Percentiles rank a stretch among this genome's conserved stretches.
Conservation (phyloP, 2,888 invertebrate species). For the Dioctria linearis region DNA sequence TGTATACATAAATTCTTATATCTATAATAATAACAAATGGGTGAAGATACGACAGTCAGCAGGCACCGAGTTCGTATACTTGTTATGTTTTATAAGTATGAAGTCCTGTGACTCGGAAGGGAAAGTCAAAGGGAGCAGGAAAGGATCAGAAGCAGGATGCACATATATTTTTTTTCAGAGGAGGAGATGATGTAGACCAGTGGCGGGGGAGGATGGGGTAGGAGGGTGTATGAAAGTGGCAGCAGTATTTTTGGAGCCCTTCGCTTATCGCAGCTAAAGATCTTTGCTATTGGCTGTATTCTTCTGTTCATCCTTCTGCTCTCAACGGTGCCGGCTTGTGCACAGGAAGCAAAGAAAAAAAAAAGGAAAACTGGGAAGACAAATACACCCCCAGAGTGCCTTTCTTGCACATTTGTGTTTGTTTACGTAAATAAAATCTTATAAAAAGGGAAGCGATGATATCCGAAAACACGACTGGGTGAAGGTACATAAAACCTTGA, state of each 20-base stretch:
- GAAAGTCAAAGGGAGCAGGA: not conserved
- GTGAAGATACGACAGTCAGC: constrained; percentile 24
- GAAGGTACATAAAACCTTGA: constrained; percentile 46
- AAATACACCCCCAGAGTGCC: constrained; percentile 8
- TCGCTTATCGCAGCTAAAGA: constrained; percentile 60
- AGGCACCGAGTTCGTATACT: not conserved
- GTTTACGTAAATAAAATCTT: constrained; percentile 42
- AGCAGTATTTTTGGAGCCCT: constrained; percentile 57
- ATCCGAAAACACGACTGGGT: constrained; percentile 24
- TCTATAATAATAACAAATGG: constrained; percentile 42
- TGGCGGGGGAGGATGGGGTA: constrained; percentile 2
- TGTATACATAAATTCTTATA: constrained; percentile 31
- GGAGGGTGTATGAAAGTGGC: not conserved
- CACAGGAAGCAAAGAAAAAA: constrained; percentile 24
- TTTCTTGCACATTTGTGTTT: constrained; percentile 35
- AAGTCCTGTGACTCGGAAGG: constrained; percentile 11
- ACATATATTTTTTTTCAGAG: constrained; percentile 10
- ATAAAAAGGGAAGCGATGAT: constrained; percentile 53
- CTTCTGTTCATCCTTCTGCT: constrained; percentile 39
- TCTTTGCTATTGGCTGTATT: constrained; percentile 61
- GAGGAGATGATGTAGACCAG: too few relatives aligned
- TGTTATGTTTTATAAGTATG: constrained; percentile 20
- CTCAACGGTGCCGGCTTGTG: constrained; percentile 19
- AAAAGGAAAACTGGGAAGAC: constrained; percentile 14
- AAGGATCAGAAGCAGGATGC: constrained; percentile 7